Conservation (phyloP, 1,140 invertebrate genomes). For the Rhizoglyphus robini region DNA sequence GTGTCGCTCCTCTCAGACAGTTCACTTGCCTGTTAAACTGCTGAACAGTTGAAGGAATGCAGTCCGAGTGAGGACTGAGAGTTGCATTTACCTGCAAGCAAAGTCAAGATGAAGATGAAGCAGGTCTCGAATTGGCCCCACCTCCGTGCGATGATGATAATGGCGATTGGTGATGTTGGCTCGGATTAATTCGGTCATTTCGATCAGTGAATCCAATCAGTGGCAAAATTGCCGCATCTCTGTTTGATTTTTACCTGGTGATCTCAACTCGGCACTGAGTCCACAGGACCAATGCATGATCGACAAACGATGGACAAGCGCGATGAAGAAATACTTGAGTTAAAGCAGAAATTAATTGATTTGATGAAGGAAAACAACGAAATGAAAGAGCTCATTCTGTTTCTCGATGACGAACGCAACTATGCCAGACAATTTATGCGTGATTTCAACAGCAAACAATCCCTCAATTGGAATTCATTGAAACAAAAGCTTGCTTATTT, state of each 20-base stretch:
- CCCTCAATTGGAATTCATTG: slow-evolving; percentile 15
- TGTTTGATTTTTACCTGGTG: no score
- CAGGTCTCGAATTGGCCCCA: slow-evolving; percentile 10
- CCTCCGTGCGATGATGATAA: background rate
- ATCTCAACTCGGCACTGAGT: background rate
- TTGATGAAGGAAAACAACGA: slow-evolving; percentile 18
- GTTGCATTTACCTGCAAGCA: background rate
- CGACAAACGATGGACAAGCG: slow-evolving; percentile 4
- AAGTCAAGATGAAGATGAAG: background rate
- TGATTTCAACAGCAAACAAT: slow-evolving; percentile 15
- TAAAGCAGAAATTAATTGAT: slow-evolving; percentile 12
- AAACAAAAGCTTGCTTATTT: slow-evolving; percentile 11
- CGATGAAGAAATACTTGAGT: slow-evolving; percentile 13
- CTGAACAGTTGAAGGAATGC: background rate
- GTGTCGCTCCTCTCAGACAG: background rate
- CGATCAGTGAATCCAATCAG: background rate
- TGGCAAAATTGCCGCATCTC: background rate
- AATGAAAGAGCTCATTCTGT: slow-evolving; percentile 20
- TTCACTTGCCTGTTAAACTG: background rate
- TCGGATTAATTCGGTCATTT: slow-evolving; percentile 3
- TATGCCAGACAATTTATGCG: slow-evolving; percentile 14
- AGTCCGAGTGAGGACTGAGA: background rate
- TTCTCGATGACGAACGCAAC: slow-evolving; percentile 17
- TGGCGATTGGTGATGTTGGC: background rate
- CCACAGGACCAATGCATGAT: background rate